phyloP scores from a whole-genome alignment of 2,797 vertebrate species.

The Sebastes steindachneri region DNA sequence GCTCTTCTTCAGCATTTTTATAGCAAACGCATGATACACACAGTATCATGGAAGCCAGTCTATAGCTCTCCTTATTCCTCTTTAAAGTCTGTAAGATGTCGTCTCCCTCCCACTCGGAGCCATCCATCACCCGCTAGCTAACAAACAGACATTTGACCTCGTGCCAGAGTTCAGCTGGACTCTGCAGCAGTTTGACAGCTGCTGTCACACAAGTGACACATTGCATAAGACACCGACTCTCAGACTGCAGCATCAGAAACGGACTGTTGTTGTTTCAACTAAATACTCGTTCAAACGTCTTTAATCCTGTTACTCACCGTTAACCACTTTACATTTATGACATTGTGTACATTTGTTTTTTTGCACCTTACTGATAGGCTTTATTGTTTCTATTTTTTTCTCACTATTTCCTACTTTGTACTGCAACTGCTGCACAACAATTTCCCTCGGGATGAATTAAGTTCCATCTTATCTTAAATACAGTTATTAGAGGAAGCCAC shows the following conservation, averaged over 20 bases:
- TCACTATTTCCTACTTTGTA: neutral
- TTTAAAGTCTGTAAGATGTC: neutral
- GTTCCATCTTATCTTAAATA: neutral
- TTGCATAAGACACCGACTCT: neutral
- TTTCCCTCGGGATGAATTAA: neutral
- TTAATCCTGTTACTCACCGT: no score
- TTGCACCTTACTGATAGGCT: no score
- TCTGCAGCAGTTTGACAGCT: neutral
- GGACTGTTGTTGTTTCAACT: neutral
- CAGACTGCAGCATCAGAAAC: neutral
- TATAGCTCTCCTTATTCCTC: neutral
- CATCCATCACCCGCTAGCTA: neutral
- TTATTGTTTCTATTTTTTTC: neutral
- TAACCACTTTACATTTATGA: neutral
- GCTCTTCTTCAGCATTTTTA: neutral
- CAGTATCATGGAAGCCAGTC: neutral
- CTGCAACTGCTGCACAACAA: neutral
- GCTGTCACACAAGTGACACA: neutral
- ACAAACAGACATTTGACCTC: neutral
- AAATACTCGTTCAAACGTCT: neutral
- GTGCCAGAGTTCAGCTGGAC: conserved; percentile 8
- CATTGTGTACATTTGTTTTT: neutral
- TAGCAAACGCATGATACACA: no score
- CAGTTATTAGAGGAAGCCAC: neutral
- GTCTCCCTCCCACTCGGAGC: neutral